Conservation (phyloP, 2,113 vertebrate species). For the Carlito syrichta region DNA sequence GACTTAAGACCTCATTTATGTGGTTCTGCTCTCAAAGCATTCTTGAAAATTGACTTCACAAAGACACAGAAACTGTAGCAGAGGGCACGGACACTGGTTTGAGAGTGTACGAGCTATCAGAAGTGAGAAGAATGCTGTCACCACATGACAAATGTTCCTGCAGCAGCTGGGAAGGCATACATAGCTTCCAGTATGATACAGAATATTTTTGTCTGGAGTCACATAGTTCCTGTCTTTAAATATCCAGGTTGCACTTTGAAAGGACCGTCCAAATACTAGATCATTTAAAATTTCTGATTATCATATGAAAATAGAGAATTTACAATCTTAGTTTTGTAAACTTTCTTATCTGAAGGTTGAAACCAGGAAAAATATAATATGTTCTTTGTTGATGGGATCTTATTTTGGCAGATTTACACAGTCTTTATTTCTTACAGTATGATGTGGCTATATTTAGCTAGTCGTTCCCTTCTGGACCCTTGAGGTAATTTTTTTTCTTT, state of each 20-base stretch:
- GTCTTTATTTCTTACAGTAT: conserved; percentile 38
- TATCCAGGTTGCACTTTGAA: conserved; percentile 33
- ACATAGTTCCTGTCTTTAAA: conserved; percentile 48
- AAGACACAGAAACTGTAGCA: neutral
- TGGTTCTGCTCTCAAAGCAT: neutral
- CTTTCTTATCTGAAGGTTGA: conserved; percentile 4
- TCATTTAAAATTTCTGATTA: neutral
- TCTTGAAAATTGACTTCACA: neutral
- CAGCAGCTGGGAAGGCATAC: conserved; percentile 41
- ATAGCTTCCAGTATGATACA: neutral
- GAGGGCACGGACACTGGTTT: neutral
- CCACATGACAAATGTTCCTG: neutral
- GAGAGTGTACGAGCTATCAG: neutral
- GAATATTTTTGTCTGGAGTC: conserved; percentile 56
- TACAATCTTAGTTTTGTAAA: neutral
- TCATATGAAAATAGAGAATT: neutral
- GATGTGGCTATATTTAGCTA: conserved; percentile 51
- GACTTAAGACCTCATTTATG: neutral
- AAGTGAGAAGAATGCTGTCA: conserved; percentile 17
- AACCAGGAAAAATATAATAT: neutral
- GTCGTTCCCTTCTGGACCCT: conserved; percentile 1
- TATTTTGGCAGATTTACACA: conserved; percentile 10
- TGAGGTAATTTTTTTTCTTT: conserved; percentile 37
- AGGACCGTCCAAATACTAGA: neutral
- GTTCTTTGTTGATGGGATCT: neutral